Evolutionary conservation across 1,140 invertebrate genomes (phyloP), one percentile per base, ranked within the genome.

Genomic region (Drosophila gunungcola): DNA sequence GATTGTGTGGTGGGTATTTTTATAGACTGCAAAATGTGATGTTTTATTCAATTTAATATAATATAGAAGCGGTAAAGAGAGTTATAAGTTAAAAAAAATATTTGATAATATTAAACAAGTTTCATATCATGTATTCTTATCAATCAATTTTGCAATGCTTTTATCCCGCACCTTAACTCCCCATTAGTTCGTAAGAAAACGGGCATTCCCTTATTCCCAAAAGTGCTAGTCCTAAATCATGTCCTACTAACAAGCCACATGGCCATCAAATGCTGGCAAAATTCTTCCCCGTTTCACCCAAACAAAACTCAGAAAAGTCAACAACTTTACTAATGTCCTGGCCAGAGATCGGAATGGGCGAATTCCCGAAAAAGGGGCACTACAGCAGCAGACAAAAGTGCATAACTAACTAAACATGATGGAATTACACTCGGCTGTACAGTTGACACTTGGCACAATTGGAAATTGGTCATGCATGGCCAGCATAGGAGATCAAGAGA

Each of bases 381-480:
- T 10, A 51, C 51, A 34, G 69, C 57, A 49, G 21, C 61, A 75
- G 73, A 75, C 73, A 75, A 75, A 75, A 75, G 72, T 75, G 73
- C 72, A 75, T 75, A 75, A 75, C 73, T 75, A 75, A 75, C 73
- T 75, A 75, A 75, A 75, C 73, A 75, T 75, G 73, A 75, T 75
- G 73, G 72, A 72, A 75, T 75, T 75, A 75, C 73, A 57, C 54
- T 69, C 36, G 51, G 29, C 51, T 48, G 53, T 75, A 75, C 70
- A 63, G 58, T 67, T 83, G 79, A 75, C 80, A 83, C 70, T 83
- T 74, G 74, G 67, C 49, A 78, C 74, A 82, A 82, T 82, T 82
- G 73, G 69, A 82, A 82, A 74, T 82, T 78, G 63, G 68, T 78
- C 74, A 82, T 82, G 79, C 63, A 78, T 82, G 69, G 58, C 34